phyloP scores from a whole-genome alignment of 2,797 vertebrate genomes.

The Enteromius radiatus region DNA sequence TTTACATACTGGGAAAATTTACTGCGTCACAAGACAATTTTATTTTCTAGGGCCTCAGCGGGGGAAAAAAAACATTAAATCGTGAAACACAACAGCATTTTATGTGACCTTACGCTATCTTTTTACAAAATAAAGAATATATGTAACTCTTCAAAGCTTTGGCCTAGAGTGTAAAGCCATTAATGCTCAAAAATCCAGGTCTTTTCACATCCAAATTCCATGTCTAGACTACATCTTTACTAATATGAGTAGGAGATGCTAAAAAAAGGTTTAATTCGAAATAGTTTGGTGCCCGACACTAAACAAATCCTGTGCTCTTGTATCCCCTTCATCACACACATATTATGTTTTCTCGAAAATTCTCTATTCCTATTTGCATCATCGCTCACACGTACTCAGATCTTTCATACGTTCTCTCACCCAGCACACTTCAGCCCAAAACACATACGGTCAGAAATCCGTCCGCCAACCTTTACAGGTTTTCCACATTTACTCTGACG shows the following conservation, averaged over 20 bases:
- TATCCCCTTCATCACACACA: neutral
- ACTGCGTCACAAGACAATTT: conserved; percentile 53
- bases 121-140: neutral
- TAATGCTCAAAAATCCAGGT: neutral
- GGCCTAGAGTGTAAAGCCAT: neutral
- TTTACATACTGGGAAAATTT: conserved; percentile 5
- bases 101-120: neutral
- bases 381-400: conserved; percentile 19
- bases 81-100: neutral
- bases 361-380: conserved; percentile 8
- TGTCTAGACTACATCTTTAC: conserved; percentile 16
- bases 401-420: conserved; percentile 17
- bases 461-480: conserved; percentile 17
- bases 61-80: conserved; percentile 2
- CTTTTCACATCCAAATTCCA: conserved; percentile 2
- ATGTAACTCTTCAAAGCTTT: neutral
- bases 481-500: conserved; percentile 1
- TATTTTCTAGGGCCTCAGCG: neutral
- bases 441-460: conserved; percentile 11
- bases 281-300: conserved; percentile 7
- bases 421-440: conserved; percentile 8
- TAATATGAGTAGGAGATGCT: neutral
- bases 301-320: neutral
- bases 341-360: conserved; percentile 40
- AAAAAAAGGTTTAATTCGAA: neutral